phyloP scores from a whole-genome alignment of 2,797 vertebrate species.

The Eidolon dupreanum region DNA sequence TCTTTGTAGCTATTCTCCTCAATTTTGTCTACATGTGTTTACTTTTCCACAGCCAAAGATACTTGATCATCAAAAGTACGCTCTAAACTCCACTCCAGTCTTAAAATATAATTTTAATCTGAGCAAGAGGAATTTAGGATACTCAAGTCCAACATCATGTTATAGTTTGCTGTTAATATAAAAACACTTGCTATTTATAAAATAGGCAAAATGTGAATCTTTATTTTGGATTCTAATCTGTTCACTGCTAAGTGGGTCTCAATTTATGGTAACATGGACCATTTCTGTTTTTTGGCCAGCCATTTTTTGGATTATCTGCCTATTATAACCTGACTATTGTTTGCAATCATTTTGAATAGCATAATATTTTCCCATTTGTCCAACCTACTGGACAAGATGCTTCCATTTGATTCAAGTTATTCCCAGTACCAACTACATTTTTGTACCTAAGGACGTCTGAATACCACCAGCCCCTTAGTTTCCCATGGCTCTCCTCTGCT shows the following conservation, averaged over 20 bases:
- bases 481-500: background rate
- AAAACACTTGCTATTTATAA: slow-evolving; percentile 5
- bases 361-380: background rate
- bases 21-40: background rate
- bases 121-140: background rate
- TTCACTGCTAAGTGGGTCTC: background rate
- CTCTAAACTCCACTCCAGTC: background rate
- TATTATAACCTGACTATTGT: background rate
- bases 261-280: background rate
- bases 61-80: background rate
- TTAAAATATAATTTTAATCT: background rate
- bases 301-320: background rate
- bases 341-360: background rate
- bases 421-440: background rate
- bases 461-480: background rate
- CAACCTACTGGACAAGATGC: background rate
- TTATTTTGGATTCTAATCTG: background rate
- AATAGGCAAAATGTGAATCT: slow-evolving; percentile 3
- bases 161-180: background rate
- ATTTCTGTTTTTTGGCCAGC: background rate
- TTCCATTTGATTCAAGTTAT: background rate
- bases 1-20: background rate
- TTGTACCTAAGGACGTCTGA: background rate
- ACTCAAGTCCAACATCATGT: background rate
- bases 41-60: background rate